Conservation (phyloP, 2,888 invertebrate species). For the Germaria angustata region DNA sequence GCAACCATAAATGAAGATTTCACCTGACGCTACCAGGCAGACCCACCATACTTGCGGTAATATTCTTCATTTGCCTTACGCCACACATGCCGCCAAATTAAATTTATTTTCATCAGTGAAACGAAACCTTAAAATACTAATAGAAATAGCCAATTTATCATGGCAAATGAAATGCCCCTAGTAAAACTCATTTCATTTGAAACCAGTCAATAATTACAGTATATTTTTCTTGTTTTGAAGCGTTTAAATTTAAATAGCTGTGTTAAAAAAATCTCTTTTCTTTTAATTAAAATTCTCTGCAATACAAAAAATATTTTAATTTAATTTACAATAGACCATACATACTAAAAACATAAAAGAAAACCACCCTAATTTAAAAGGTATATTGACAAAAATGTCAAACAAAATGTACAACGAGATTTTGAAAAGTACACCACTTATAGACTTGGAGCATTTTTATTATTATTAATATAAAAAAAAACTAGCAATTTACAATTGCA, state of each 20-base stretch:
- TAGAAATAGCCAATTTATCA: too few relatives aligned
- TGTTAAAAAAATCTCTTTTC: slow-evolving; percentile 35
- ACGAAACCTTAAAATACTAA: too few relatives aligned
- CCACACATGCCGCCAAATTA: too few relatives aligned
- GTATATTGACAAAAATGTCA: slow-evolving; percentile 22
- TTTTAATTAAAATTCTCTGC: slow-evolving; percentile 50
- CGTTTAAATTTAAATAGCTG: neutral
- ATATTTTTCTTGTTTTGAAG: neutral
- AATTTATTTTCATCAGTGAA: too few relatives aligned
- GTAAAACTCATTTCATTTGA: slow-evolving; percentile 25
- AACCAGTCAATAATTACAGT: slow-evolving; percentile 10
- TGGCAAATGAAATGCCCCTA: too few relatives aligned
- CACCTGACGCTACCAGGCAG: too few relatives aligned
- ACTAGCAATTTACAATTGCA: slow-evolving; percentile 51
- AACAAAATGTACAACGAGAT: slow-evolving; percentile 17
- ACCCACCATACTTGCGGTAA: too few relatives aligned
- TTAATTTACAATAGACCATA: slow-evolving; percentile 58
- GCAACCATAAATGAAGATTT: too few relatives aligned
- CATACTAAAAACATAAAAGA: slow-evolving; percentile 40
- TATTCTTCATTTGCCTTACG: too few relatives aligned
- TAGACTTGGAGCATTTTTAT: slow-evolving; percentile 15
- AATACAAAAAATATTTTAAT: slow-evolving; percentile 54
- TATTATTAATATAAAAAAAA: slow-evolving; percentile 12
- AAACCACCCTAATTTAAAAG: slow-evolving; percentile 30
- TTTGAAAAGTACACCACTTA: slow-evolving; percentile 6